Conservation (phyloP, 2,888 invertebrate genomes). For the Platerodrilus igneus region DNA sequence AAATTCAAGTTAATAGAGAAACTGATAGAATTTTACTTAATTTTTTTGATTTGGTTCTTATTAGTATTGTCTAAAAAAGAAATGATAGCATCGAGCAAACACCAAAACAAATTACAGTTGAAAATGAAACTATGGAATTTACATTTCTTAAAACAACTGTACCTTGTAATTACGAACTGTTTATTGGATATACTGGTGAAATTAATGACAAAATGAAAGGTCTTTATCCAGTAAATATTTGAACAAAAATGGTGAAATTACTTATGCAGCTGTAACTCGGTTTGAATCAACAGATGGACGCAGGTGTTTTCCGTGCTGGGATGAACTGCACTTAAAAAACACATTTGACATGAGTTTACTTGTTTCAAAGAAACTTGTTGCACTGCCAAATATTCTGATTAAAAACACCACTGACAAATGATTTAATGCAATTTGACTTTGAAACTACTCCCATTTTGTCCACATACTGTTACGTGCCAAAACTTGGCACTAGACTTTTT, state of each 20-base stretch:
- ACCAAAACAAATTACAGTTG: slow-evolving; percentile 44
- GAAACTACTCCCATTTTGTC: slow-evolving; percentile 89
- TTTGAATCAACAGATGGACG: slow-evolving; percentile 88
- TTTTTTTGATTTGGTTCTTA: slow-evolving; percentile 68
- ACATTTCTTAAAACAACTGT: slow-evolving; percentile 58
- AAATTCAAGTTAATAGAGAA: slow-evolving; percentile 57
- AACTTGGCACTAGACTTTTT: too few relatives aligned
- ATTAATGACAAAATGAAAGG: slow-evolving; percentile 92
- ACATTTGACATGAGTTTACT: slow-evolving; percentile 85
- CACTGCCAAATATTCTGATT: slow-evolving; percentile 87
- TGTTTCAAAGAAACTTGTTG: slow-evolving; percentile 75
- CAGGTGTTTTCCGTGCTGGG: slow-evolving; percentile 94
- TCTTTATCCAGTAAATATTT: slow-evolving; percentile 75
- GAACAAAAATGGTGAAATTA: slow-evolving; percentile 66
- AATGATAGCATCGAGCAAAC: slow-evolving; percentile 45
- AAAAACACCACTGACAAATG: slow-evolving; percentile 40
- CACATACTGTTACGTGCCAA: too few relatives aligned
- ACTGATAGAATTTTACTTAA: slow-evolving; percentile 71
- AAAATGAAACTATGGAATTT: slow-evolving; percentile 68
- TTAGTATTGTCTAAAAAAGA: slow-evolving; percentile 54
- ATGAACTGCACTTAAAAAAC: slow-evolving; percentile 93
- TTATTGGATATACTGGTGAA: slow-evolving; percentile 73
- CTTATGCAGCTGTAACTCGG: slow-evolving; percentile 84
- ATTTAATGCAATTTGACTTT: slow-evolving; percentile 52
- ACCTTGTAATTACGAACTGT: slow-evolving; percentile 55